Base-by-base conservation (phyloP, 2,113 vertebrate species). In the Bujurquina vittata region DNA sequence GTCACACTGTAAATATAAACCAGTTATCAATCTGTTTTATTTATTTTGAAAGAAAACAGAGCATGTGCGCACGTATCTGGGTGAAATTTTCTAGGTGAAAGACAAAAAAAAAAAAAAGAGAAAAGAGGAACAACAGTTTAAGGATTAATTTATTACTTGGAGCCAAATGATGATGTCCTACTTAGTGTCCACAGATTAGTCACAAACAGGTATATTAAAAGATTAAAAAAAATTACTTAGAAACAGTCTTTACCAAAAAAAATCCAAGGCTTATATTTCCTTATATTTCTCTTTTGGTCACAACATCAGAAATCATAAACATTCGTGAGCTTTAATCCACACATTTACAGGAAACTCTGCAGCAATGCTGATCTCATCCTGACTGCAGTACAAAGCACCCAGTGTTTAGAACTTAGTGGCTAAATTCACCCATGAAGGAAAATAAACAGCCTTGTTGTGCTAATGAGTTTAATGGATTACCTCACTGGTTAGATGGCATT, bases 311-410 rank as follows among this genome's bases (percentile, higher is more conserved):
- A 54, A 67, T 77, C 33, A 84, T 5, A 75, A 55, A 80, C 23
- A 56, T 40, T 72, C 29, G 46, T 22, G 11, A 73, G 33, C 35
- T 83, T 52, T 69, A 29, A 76, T 80, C 52, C 22, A 43, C 40
- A 23, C 6, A 5, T 59, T 76, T 17, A 65, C 35, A 87, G 61
- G 59, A 26, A 73, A 80, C 40, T 31, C 54, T 18, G 3, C 40
- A 79, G 74, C 18, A 18, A 60, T 9, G 15, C 65, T 88, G 84
- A 80, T 49, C 65, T 88, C 84, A 85, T 83, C 73, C 29, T 69
- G 7, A 57, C 49, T 59, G 23, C 56, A 79, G 49, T 54, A 86
- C 69, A 84, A 79, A 81, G 43, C 17, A 1, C 17, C 37, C 56
- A 74, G 56, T 83, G 83, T 85, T 88, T 77, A 65, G 11, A 75